These are phyloP conservation scores for Channa argus DNA, from an alignment of 2,113 vertebrate genomes.

Conservation along the genomic window DNA sequence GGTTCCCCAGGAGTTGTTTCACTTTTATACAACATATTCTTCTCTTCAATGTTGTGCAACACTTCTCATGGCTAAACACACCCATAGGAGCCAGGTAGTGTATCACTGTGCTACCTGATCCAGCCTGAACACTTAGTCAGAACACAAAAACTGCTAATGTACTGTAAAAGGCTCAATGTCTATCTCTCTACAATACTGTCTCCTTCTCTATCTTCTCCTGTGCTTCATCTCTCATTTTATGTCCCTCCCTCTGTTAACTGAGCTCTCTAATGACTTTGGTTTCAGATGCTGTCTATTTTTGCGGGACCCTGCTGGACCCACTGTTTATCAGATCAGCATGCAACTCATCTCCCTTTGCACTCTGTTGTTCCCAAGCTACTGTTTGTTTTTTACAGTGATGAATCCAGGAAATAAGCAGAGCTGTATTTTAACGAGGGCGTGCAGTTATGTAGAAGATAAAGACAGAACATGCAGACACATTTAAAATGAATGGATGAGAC, in stretches of 20 bases:
- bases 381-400: conserved; percentile 1
- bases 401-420: background rate
- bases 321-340: conserved; percentile 67
- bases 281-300: conserved; percentile 66
- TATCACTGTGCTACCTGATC: conserved; percentile 62
- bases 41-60: conserved; percentile 7
- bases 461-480: conserved; percentile 16
- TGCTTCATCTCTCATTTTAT: conserved; percentile 8
- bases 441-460: conserved; percentile 25
- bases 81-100: conserved; percentile 49
- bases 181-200: background rate
- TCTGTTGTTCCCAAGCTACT: conserved; percentile 10
- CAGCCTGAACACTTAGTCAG: conserved; percentile 62
- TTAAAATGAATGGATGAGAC: conserved; percentile 33
- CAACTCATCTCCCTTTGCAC: conserved; percentile 35
- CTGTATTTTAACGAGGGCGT: conserved; percentile 1
- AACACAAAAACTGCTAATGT: conserved; percentile 64
- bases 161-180: conserved; percentile 51
- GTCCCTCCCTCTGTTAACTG: conserved; percentile 49
- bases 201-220: conserved; percentile 4
- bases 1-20: conserved; percentile 7
- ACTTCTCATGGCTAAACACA: conserved; percentile 55
- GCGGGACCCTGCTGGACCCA: conserved; percentile 42
- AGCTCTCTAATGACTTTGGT: conserved; percentile 66
- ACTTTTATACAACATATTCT: conserved; percentile 23